Base-by-base conservation (phyloP, 1,140 invertebrate species). In the Ostrea edulis region DNA sequence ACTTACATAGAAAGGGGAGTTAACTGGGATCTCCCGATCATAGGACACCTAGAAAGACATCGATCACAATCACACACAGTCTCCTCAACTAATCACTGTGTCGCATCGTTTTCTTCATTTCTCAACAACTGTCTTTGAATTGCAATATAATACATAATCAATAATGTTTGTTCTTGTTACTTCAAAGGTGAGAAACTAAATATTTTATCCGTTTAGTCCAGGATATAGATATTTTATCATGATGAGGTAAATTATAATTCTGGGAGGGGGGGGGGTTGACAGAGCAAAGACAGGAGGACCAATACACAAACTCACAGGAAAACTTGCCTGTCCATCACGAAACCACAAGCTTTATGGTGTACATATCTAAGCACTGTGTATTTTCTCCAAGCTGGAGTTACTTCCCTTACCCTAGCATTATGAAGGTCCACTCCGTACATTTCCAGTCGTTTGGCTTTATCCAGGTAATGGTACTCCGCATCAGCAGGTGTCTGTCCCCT, bases 351-450 rank as follows among this genome's bases (percentile, higher is more conserved):
- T 62, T 62, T 62, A 14, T 62, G n/a, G 14, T 20, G 55, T 62
- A 62, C 7, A 62, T 17, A 62, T 20, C 14, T 12, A 12, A 62
- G 55, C 20, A 20, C 55, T 62, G 55, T 17, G 35, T 44, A 44
- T 44, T 44, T 44, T 44, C 35, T 44, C 35, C 17, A 20, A 3
- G 35, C 53, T 54, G 68, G 77, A 58, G 82, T 58, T 35, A 62
- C 53, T 90, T 81, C 44, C 84, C 93, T 90, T 93, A 94, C 94
- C 92, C 93, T 91, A 53, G 94, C 94, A 92, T 94, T 93, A 95
- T 99, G 98, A 87, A 99, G 95, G 95, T 99, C 98, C 11, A 99
- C 98, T 7, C 98, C 98, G 93, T 99, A 99, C 98, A 99, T 99
- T 11, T 98, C 98, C 93, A 99, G 95, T 95, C 99, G 99, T 94